Percentiles rank a stretch among this genome's conserved stretches.
Conservation (phyloP, 2,113 vertebrate species). For the Blennius ocellaris region DNA sequence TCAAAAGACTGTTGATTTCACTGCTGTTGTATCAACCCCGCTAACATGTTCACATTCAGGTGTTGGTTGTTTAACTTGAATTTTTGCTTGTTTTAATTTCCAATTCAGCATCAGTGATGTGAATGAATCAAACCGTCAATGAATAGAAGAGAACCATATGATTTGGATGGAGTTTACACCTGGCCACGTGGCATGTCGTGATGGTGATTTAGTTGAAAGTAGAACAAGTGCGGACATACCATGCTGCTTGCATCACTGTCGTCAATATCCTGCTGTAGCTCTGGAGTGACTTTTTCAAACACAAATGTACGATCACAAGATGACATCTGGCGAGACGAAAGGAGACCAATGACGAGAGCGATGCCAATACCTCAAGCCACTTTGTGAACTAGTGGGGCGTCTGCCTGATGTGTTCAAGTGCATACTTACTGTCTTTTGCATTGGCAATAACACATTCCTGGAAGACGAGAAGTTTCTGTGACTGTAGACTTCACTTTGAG, state of each 20-base stretch:
- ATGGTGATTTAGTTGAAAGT: not conserved
- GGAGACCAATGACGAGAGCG: not conserved
- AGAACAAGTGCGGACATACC: not conserved
- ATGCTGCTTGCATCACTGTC: conserved; percentile 29
- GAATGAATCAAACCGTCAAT: not conserved
- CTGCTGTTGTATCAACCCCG: conserved; percentile 47
- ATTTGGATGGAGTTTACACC: not conserved
- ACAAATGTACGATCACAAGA: conserved; percentile 1
- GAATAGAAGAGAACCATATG: not conserved
- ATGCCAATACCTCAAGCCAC: conserved; percentile 33
- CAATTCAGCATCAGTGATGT: not conserved
- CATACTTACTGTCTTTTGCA: conserved; percentile 60
- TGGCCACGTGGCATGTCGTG: not conserved
- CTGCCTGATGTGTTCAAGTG: conserved; percentile 46
- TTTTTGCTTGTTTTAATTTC: not conserved
- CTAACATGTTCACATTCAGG: conserved; percentile 19
- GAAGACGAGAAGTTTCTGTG: conserved; percentile 34
- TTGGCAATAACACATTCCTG: conserved; percentile 50
- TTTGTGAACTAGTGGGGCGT: conserved; percentile 36
- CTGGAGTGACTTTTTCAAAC: conserved; percentile 6
- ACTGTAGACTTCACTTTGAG: conserved; percentile 29
- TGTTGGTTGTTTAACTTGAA: conserved; percentile 41
- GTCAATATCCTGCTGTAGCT: conserved; percentile 38
- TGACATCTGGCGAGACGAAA: conserved; percentile 24
- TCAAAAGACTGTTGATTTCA: conserved; percentile 14